A percentile compares a stretch with the other conserved stretches of the same genome.
These are phyloP conservation scores for Tenthredo distinguenda DNA, from an alignment of 2,888 invertebrate species.

Conservation along the genomic window DNA sequence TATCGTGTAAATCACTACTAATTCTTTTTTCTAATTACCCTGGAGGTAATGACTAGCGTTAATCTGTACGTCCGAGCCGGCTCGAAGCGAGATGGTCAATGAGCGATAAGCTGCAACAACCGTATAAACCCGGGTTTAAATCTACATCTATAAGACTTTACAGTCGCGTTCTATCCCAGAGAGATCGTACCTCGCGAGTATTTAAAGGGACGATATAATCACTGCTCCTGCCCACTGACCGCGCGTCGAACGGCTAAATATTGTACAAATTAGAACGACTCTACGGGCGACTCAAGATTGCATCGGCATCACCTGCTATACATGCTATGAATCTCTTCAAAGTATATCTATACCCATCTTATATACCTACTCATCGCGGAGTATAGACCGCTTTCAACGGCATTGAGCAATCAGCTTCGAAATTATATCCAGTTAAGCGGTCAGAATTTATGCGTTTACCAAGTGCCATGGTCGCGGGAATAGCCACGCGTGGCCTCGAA, in stretches of 20 bases:
- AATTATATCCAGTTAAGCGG: slow-evolving; percentile 51
- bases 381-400: not conserved
- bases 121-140: slow-evolving; percentile 2
- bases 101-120: not conserved
- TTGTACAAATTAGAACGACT: slow-evolving; percentile 43
- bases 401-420: slow-evolving; percentile 49
- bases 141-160: not conserved
- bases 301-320: slow-evolving; percentile 42
- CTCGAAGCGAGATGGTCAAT: not conserved
- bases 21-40: slow-evolving; percentile 14
- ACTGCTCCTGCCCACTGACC: slow-evolving; percentile 6
- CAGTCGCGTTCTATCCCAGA: not conserved
- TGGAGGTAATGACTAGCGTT: not conserved
- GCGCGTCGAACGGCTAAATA: slow-evolving; percentile 31
- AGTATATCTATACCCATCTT: not conserved
- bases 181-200: not conserved
- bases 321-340: slow-evolving; percentile 29
- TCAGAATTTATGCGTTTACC: slow-evolving; percentile 48
- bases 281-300: slow-evolving; percentile 37
- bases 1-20: not conserved
- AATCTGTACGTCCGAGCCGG: not conserved
- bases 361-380: slow-evolving; percentile 15
- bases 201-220: slow-evolving; percentile 16
- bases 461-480: slow-evolving; percentile 25
- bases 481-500: slow-evolving; percentile 24